phyloP scores from a whole-genome alignment of 2,888 invertebrate species.

The Agriopis aurantiaria region DNA sequence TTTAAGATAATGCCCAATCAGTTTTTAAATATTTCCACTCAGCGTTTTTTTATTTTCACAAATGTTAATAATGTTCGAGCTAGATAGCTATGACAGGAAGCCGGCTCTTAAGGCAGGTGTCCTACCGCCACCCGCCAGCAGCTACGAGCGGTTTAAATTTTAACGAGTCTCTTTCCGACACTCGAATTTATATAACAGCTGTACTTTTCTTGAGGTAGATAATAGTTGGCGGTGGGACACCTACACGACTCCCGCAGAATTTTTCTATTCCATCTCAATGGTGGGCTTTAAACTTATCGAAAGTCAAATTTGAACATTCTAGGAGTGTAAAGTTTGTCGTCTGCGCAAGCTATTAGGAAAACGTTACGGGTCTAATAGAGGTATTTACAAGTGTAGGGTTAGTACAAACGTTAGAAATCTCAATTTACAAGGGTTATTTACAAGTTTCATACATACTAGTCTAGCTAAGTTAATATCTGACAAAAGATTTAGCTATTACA shows the following conservation, averaged over 20 bases:
- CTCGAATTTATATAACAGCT: not conserved
- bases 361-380: slow-evolving; percentile 27
- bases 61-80: too few relatives aligned
- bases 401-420: slow-evolving; percentile 15
- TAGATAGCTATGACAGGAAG: too few relatives aligned
- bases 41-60: too few relatives aligned
- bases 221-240: not conserved
- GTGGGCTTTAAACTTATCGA: too few relatives aligned
- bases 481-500: not conserved
- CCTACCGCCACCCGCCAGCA: not conserved
- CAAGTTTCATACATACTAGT: slow-evolving; percentile 1
- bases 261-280: not conserved
- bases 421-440: slow-evolving; percentile 14
- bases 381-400: slow-evolving; percentile 26
- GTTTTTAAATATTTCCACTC: too few relatives aligned
- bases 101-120: not conserved
- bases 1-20: too few relatives aligned
- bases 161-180: not conserved
- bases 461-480: not conserved
- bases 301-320: not conserved
- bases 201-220: not conserved
- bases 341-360: slow-evolving; percentile 24
- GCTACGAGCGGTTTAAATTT: not conserved
- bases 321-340: not conserved
- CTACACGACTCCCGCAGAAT: not conserved